Evolutionary conservation across 2,888 invertebrate genomes (phyloP).

Genomic region (Aphodius granarius): DNA sequence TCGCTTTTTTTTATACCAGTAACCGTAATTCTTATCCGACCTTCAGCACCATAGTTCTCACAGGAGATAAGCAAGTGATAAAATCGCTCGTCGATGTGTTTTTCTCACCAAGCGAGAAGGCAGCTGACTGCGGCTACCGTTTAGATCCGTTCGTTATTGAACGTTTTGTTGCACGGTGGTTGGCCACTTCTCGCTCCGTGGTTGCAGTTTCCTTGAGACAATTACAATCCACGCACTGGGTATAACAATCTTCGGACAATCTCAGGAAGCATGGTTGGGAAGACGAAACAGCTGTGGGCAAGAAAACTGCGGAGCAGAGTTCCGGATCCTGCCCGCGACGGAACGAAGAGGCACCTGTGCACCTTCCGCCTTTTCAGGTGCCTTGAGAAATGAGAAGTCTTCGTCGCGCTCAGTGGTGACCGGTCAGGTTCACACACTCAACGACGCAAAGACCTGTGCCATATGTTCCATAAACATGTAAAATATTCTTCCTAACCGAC

Average conservation of each 20-base stretch:
- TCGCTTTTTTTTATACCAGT: not conserved
- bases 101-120: not conserved
- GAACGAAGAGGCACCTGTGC: slow-evolving; percentile 43
- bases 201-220: not conserved
- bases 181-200: not conserved
- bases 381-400: slow-evolving; percentile 27
- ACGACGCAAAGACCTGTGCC: not conserved
- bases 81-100: not conserved
- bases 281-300: slow-evolving; percentile 43
- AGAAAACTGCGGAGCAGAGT: slow-evolving; percentile 48
- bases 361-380: slow-evolving; percentile 40
- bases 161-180: not conserved
- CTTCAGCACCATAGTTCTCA: not conserved
- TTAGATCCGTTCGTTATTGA: not conserved
- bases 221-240: not conserved
- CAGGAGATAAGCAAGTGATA: not conserved
- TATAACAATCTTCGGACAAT: slow-evolving; percentile 40
- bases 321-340: slow-evolving; percentile 44
- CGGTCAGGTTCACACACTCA: slow-evolving; percentile 1
- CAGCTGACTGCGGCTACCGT: not conserved
- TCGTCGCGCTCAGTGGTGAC: not conserved
- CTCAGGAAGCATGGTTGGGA: slow-evolving; percentile 50
- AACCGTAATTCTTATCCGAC: not conserved
- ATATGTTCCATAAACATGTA: not conserved
- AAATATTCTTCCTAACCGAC: not conserved